Evolutionary conservation across 2,113 vertebrate genomes (phyloP).

Genomic region (Todiramphus chloris): DNA sequence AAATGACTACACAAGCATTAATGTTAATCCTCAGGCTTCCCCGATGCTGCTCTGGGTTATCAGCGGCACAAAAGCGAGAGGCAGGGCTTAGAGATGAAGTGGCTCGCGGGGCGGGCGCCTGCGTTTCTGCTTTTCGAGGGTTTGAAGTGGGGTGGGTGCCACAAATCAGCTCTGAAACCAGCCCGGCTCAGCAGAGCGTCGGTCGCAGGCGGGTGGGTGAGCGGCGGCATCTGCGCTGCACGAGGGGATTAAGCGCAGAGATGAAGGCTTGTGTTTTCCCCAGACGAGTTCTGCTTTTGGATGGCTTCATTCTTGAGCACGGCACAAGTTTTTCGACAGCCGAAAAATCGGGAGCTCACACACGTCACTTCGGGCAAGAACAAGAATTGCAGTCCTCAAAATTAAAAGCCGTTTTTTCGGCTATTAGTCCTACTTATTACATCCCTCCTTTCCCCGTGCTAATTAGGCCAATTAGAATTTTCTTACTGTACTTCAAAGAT

Average conservation of each 20-base stretch:
- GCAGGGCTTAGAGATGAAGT: background rate
- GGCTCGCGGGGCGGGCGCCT: background rate
- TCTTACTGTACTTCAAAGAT: background rate
- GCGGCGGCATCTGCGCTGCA: background rate
- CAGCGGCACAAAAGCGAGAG: background rate
- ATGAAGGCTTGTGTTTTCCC: background rate
- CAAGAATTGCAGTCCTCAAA: background rate
- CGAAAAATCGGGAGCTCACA: background rate
- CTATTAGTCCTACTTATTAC: background rate
- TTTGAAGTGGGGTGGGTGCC: background rate
- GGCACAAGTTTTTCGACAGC: background rate
- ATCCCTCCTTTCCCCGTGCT: background rate
- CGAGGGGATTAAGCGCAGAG: background rate
- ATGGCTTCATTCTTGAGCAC: background rate
- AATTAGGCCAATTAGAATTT: slow-evolving; percentile 30
- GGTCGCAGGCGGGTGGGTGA: background rate
- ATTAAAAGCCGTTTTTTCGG: background rate
- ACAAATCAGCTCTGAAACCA: background rate
- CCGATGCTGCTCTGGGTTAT: background rate
- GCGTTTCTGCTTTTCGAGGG: background rate
- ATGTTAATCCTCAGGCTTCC: slow-evolving; percentile 13
- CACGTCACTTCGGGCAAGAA: background rate
- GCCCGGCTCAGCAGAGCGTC: background rate
- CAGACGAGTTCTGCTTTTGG: background rate
- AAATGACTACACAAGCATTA: background rate